A percentile compares a stretch with the other conserved stretches of the same genome.
Conservation (phyloP, 2,888 invertebrate genomes). For the Patella pellucida region DNA sequence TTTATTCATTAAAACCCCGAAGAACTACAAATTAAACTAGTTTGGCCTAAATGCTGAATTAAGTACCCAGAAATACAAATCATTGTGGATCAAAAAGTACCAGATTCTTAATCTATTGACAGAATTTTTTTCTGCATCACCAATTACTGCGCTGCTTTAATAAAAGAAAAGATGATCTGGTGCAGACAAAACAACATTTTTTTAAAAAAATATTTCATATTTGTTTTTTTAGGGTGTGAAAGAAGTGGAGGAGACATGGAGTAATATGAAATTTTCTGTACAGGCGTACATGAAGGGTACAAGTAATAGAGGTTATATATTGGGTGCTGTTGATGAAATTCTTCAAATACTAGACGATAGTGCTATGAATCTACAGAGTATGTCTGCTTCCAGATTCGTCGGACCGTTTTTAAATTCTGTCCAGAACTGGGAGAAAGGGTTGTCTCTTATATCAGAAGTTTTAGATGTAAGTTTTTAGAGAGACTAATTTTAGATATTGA, state of each 20-base stretch:
- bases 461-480: conserved; percentile 76
- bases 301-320: conserved; percentile 84
- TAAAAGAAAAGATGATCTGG: too few species aligned
- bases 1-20: too few species aligned
- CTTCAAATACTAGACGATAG: conserved; percentile 87
- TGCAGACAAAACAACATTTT: not conserved
- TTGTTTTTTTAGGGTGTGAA: conserved; percentile 77
- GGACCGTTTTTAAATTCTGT: conserved; percentile 88
- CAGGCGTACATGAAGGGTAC: conserved; percentile 74
- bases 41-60: too few species aligned
- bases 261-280: conserved; percentile 71
- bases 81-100: too few species aligned
- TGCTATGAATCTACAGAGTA: conserved; percentile 89
- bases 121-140: too few species aligned
- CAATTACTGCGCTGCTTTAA: too few species aligned
- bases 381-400: conserved; percentile 81
- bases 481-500: too few species aligned
- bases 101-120: too few species aligned
- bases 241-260: conserved; percentile 81
- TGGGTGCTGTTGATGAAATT: conserved; percentile 88
- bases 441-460: conserved; percentile 86
- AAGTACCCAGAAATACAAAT: too few species aligned
- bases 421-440: conserved; percentile 86
- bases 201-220: not conserved
- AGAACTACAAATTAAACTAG: too few species aligned